Percentiles rank a stretch among this genome's conserved stretches.
These are phyloP conservation scores for Orchesellides sinensis DNA, from an alignment of 2,888 invertebrate species.

Conservation along the genomic window DNA sequence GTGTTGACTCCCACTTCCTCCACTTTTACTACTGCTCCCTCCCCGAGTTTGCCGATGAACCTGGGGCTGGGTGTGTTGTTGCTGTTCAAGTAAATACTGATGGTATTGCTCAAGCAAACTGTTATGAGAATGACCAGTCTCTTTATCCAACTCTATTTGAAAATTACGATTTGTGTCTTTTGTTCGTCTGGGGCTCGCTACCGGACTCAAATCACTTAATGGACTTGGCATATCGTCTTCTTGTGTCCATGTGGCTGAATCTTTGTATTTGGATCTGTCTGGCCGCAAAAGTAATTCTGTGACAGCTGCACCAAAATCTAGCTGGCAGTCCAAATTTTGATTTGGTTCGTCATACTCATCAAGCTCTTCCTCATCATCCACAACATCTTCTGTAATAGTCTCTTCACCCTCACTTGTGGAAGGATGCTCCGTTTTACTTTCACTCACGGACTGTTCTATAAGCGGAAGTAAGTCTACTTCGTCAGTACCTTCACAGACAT, in stretches of 20 bases:
- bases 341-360: slow-evolving; percentile 67
- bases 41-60: slow-evolving; percentile 37
- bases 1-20: slow-evolving; percentile 46
- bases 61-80: slow-evolving; percentile 55
- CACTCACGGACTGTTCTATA: slow-evolving; percentile 59
- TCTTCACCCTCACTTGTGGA: slow-evolving; percentile 60
- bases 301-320: slow-evolving; percentile 65
- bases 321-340: slow-evolving; percentile 61
- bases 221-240: slow-evolving; percentile 74
- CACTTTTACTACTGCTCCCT: slow-evolving; percentile 55
- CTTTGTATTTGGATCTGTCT: slow-evolving; percentile 59
- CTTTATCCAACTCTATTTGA: slow-evolving; percentile 35
- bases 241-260: slow-evolving; percentile 73
- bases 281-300: slow-evolving; percentile 47
- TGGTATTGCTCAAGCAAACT: slow-evolving; percentile 60
- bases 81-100: slow-evolving; percentile 60
- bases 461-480: slow-evolving; percentile 43
- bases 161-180: slow-evolving; percentile 30
- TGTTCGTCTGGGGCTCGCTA: slow-evolving; percentile 67
- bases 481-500: slow-evolving; percentile 13
- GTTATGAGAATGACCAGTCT: slow-evolving; percentile 51
- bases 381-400: slow-evolving; percentile 54
- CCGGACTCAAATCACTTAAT: slow-evolving; percentile 70
- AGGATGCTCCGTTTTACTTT: slow-evolving; percentile 56
- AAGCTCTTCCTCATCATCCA: slow-evolving; percentile 59